Conservation (phyloP, 2,888 invertebrate species). For the Hypercompe scribonia region DNA sequence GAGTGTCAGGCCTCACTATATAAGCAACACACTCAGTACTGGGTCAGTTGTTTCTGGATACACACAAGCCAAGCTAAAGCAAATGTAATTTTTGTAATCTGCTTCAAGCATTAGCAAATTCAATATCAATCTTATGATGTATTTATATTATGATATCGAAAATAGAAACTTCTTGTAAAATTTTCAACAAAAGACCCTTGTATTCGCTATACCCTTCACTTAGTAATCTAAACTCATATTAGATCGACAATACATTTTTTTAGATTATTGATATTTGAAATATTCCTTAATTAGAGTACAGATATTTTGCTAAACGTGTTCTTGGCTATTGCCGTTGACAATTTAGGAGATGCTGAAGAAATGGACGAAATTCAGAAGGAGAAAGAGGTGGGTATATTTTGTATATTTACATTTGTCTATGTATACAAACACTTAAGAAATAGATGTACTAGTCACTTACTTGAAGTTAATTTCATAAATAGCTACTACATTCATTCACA, state of each 20-base stretch:
- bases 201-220: neutral
- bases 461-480: neutral
- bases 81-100: too few species aligned
- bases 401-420: neutral
- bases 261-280: neutral
- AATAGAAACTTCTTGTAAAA: neutral
- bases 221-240: too few species aligned
- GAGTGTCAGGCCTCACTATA: too few species aligned
- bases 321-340: conserved; percentile 99
- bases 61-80: too few species aligned
- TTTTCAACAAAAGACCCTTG: neutral
- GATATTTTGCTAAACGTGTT: conserved; percentile 99
- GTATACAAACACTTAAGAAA: neutral
- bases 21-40: neutral
- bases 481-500: neutral
- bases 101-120: neutral
- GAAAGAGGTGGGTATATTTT: conserved; percentile 86
- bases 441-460: neutral
- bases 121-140: neutral
- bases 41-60: too few species aligned
- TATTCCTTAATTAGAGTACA: conserved; percentile 66
- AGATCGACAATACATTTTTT: too few species aligned
- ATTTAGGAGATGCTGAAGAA: conserved; percentile 99
- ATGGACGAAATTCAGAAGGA: conserved; percentile 98
- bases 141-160: neutral